Base-by-base conservation (phyloP, 2,113 vertebrate species). In the Rhea pennata region DNA sequence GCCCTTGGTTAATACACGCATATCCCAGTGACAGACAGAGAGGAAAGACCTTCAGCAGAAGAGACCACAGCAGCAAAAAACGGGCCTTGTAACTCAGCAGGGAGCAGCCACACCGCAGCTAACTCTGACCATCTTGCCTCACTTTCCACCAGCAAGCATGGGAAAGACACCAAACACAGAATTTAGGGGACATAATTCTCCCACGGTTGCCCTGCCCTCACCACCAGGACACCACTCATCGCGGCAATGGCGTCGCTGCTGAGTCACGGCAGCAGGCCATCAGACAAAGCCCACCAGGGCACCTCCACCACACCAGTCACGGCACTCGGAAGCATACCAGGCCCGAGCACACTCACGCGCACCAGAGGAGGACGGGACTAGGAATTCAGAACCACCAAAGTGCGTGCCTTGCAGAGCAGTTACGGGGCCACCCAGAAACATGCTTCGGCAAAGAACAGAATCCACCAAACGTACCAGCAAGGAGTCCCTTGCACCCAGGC, bases 71-170 rank as follows among this genome's bases (percentile, higher is more conserved):
- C 56, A 96, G 81, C 73, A 65, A 10, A 7, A 67, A 29, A 73
- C 69, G 62, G 65, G 70, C 56, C 64, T 46, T 84, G 54, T 48
- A 58, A 58, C 54, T 81, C 77, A 84, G 80, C 29, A 92, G 22
- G 1, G 39, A 82, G 70, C 0, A 0, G 73, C 67, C 24, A 19
- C 7, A 24, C 39, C 58, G 39, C 62, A 83, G 56, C 33, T 67
- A 33, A 0, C 48, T 23, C n/a, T 56, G 31, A 26, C 0, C 0
- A 12, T 51, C 40, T 39, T 77, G 69, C 70, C 56, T 40, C n/a
- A 40, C 23, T 83, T 51, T 15, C 33, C 33, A 29, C 22, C 1
- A 1, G 23, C 22, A 14, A 77, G 31, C 8, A 72, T 33, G 58
- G 44, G 21, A 6, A 15, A 48, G 54, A 56, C 81, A 71, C 2